Conservation (phyloP, 1,140 invertebrate genomes). For the Dufourea novaeangliae region DNA sequence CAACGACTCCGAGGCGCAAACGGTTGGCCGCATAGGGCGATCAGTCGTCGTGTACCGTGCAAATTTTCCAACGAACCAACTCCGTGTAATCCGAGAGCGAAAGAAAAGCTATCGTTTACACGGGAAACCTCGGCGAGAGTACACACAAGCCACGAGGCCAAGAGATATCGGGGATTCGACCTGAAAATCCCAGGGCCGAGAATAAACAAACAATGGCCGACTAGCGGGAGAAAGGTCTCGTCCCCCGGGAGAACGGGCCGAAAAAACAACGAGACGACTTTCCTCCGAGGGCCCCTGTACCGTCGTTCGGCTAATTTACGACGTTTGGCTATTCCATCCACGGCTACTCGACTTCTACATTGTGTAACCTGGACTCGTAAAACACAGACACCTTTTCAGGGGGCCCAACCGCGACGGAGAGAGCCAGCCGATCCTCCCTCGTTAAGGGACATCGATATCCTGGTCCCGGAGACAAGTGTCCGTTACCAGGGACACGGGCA, state of each 20-base stretch:
- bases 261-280: conserved; percentile 18
- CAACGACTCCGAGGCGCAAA: too few species aligned
- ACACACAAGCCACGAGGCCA: background rate
- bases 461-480: background rate
- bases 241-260: conserved; percentile 10
- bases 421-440: conserved; percentile 11
- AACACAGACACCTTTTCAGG: conserved; percentile 27
- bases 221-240: conserved; percentile 1
- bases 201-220: conserved; percentile 35
- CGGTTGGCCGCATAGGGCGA: too few species aligned
- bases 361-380: conserved; percentile 37
- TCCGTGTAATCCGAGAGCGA: too few species aligned
- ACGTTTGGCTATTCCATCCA: conserved; percentile 6
- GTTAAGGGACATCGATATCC: conserved; percentile 46
- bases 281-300: background rate
- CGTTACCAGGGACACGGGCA: background rate
- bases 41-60: background rate
- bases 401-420: conserved; percentile 18
- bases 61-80: too few species aligned
- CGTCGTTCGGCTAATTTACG: conserved; percentile 36
- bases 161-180: background rate
- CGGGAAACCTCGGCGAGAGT: background rate
- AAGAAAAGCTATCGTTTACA: background rate
- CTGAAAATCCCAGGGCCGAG: background rate
- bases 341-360: conserved; percentile 18